phyloP scores from a whole-genome alignment of 2,113 vertebrate species.

The Sinocyclocheilus anshuiensis region DNA sequence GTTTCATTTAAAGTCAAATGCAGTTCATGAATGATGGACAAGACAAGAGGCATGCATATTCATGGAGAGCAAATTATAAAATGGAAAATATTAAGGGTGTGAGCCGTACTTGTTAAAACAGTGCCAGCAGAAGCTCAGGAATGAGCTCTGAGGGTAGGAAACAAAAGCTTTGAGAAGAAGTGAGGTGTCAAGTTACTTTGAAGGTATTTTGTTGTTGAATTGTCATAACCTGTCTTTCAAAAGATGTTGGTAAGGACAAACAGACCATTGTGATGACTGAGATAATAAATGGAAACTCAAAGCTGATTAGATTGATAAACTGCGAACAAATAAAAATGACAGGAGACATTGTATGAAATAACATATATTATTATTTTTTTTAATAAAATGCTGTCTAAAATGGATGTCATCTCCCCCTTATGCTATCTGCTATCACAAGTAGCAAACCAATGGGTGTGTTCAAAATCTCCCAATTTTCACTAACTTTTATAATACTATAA shows the following conservation, averaged over 20 bases:
- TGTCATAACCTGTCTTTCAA: conserved; percentile 14
- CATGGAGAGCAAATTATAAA: not conserved
- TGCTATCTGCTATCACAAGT: not conserved
- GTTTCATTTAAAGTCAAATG: conserved; percentile 6
- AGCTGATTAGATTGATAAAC: not conserved
- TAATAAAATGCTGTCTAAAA: not conserved
- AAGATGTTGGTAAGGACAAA: not conserved
- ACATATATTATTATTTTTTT: too few species aligned
- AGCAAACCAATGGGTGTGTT: too few species aligned
- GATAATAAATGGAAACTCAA: not conserved
- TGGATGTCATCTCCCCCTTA: not conserved
- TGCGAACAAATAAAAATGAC: not conserved
- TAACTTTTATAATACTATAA: too few species aligned
- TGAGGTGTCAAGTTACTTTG: not conserved
- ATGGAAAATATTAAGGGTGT: not conserved
- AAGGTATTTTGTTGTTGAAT: not conserved
- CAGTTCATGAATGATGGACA: not conserved
- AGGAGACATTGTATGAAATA: not conserved
- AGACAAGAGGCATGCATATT: not conserved
- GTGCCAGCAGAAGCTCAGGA: not conserved
- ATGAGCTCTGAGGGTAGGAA: conserved; percentile 21
- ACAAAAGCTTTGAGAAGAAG: conserved; percentile 9
- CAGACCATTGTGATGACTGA: not conserved
- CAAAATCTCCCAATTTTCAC: too few species aligned
- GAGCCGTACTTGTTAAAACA: not conserved